Base-by-base conservation (phyloP, 2,113 vertebrate genomes). In the Equus quagga region DNA sequence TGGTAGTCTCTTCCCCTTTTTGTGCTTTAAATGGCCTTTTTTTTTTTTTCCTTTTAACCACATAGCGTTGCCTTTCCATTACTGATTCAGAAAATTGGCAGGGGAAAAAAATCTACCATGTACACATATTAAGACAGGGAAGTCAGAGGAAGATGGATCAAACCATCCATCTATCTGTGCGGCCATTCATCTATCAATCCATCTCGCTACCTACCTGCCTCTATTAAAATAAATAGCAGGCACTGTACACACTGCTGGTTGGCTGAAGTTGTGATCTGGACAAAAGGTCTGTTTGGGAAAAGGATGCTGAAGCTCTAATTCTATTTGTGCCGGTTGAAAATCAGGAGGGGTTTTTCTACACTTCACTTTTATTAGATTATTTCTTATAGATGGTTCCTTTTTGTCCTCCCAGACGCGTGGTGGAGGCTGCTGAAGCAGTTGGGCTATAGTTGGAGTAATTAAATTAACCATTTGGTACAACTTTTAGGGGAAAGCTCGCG, bases 361-460 rank as follows among this genome's bases (percentile, higher is more conserved):
- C 99, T 99, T 99, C 99, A 99, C 98, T 99, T 97, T 99, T 99
- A 99, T 99, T 99, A 99, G 99, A 99, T 99, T 99, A 99, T 99
- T 99, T 99, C 99, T 98, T 99, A 98, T 98, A 99, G 99, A 99
- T 99, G 99, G 99, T 99, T 98, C 99, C 98, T 99, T 99, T 99
- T 99, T 99, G 36, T 98, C 98, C 98, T 98, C 98, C 99, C 99
- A 99, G 99, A 99, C 99, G 99, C 99, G 99, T 99, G 99, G 99
- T 99, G 99, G 99, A 99, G 99, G 99, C 99, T 98, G 99, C 99
- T 98, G 99, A 98, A 99, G 99, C 99, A 99, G 99, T 99, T 99
- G 99, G 99, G 99, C 99, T 99, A 99, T 99, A 99, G 99, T 99
- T 99, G 98, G 98, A 99, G 98, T 99, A 99, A 99, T 99, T 99